phyloP scores from a whole-genome alignment of 2,797 vertebrate species.

The Apodemus agrarius region DNA sequence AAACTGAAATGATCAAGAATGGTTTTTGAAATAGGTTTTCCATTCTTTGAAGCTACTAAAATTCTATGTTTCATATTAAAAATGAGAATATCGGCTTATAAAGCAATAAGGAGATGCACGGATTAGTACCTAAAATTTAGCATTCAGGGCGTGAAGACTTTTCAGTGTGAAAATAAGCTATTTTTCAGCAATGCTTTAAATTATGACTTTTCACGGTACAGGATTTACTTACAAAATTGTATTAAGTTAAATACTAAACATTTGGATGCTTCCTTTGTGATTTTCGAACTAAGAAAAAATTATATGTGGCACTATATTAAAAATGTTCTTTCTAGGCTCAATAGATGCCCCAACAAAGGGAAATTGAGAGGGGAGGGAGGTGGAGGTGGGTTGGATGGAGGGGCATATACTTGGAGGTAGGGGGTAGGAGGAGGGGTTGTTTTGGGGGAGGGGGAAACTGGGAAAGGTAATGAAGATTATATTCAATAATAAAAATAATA shows the following conservation, averaged over 20 bases:
- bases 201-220: neutral
- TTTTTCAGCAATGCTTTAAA: slow-evolving; percentile 1
- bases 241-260: slow-evolving; percentile 25
- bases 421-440: no score
- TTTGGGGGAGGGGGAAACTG: no score
- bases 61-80: neutral
- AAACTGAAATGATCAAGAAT: neutral
- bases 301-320: neutral
- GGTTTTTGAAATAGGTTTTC: slow-evolving; percentile 4
- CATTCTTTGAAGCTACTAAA: neutral
- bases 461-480: no score
- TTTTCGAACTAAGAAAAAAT: neutral
- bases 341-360: no score
- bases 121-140: slow-evolving; percentile 20
- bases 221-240: slow-evolving; percentile 20
- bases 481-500: no score
- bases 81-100: neutral
- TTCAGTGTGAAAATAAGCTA: neutral
- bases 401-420: no score
- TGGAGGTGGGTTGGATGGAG: no score
- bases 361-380: no score
- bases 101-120: neutral
- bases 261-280: slow-evolving; percentile 29
- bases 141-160: neutral
- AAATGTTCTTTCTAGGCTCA: neutral